A percentile compares a stretch with the other conserved stretches of the same genome.
Conservation (phyloP, 2,888 invertebrate genomes). For the Tachina grossa region DNA sequence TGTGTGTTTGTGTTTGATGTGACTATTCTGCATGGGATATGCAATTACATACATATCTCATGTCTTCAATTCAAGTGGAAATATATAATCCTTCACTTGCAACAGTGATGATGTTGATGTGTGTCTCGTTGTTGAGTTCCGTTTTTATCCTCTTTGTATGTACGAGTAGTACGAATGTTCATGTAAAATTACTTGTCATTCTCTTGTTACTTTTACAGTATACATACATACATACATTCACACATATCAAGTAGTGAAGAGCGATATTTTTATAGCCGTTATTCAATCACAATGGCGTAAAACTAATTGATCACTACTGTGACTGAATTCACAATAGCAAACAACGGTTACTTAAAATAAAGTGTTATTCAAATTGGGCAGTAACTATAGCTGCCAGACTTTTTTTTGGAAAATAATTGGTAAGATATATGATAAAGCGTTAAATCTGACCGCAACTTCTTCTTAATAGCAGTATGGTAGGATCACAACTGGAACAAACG, state of each 20-base stretch:
- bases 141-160: not conserved
- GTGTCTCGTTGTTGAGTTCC: not conserved
- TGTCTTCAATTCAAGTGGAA: conserved; percentile 45
- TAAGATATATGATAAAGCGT: no score
- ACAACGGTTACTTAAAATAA: no score
- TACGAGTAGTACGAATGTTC: conserved; percentile 29
- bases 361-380: no score
- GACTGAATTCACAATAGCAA: no score
- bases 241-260: not conserved
- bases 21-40: not conserved
- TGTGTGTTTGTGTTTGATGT: not conserved
- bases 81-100: conserved; percentile 45
- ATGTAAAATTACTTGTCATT: conserved; percentile 64
- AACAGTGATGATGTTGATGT: conserved; percentile 16
- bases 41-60: conserved; percentile 26
- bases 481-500: no score
- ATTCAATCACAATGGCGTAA: no score
- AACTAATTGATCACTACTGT: no score
- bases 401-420: no score
- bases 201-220: conserved; percentile 1
- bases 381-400: no score
- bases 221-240: not conserved
- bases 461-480: no score
- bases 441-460: no score
- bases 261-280: no score